phyloP scores from a whole-genome alignment of 2,113 vertebrate genomes.

The Dipodomys merriami region DNA sequence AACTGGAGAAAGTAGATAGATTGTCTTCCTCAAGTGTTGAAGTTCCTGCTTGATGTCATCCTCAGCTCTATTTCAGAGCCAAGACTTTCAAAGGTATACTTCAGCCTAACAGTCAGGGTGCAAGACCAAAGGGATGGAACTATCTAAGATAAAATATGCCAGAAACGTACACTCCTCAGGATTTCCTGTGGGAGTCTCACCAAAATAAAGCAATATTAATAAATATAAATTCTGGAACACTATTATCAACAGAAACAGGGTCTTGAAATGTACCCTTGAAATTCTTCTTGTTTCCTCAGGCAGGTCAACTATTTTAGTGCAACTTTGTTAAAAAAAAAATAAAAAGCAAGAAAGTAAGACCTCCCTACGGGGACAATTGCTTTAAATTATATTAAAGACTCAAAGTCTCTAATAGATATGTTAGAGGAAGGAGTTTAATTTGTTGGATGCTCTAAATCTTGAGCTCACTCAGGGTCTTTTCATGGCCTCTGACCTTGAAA shows the following conservation, averaged over 20 bases:
- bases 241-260: constrained; percentile 84
- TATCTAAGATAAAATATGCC: constrained; percentile 89
- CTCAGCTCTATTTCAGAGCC: constrained; percentile 86
- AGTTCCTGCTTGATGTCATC: constrained; percentile 91
- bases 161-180: constrained; percentile 86
- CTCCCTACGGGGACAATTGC: constrained; percentile 84
- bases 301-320: constrained; percentile 84
- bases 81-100: constrained; percentile 88
- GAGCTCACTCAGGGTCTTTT: constrained; percentile 78
- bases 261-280: constrained; percentile 83
- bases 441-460: constrained; percentile 83
- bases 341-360: constrained; percentile 70
- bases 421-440: constrained; percentile 83
- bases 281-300: constrained; percentile 85
- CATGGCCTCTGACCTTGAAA: constrained; percentile 79
- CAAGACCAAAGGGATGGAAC: constrained; percentile 85
- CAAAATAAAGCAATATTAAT: constrained; percentile 89
- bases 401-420: constrained; percentile 82
- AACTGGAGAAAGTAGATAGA: constrained; percentile 91
- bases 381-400: constrained; percentile 87
- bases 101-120: constrained; percentile 84
- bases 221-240: constrained; percentile 89
- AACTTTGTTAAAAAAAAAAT: constrained; percentile 76
- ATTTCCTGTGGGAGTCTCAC: constrained; percentile 90
- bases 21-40: constrained; percentile 92